Conservation (phyloP, 2,797 vertebrate genomes). For the Salmo trutta region DNA sequence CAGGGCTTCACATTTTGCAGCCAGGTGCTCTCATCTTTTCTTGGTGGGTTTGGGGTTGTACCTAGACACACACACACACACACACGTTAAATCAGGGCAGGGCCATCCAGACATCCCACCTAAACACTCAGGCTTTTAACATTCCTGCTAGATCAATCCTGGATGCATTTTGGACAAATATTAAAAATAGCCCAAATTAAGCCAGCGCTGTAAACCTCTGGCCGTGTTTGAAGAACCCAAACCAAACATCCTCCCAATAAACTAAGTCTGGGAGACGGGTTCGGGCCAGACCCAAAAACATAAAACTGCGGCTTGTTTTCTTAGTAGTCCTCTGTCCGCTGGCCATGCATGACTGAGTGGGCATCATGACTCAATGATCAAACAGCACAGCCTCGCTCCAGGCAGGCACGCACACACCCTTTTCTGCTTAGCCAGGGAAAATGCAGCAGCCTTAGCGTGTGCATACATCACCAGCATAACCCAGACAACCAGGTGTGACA, state of each 20-base stretch:
- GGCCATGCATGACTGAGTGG: conserved; percentile 72
- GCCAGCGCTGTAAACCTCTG: conserved; percentile 56
- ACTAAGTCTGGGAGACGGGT: conserved; percentile 61
- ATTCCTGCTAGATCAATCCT: conserved; percentile 64
- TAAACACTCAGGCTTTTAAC: conserved; percentile 55
- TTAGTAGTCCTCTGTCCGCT: conserved; percentile 65
- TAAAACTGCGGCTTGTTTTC: conserved; percentile 53
- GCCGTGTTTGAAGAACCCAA: conserved; percentile 67
- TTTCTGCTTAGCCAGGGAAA: conserved; percentile 75
- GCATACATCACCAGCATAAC: conserved; percentile 68
- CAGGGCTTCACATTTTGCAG: not conserved
- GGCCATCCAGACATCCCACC: conserved; percentile 17
- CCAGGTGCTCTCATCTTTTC: conserved; percentile 79
- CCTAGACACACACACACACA: conserved; percentile 63
- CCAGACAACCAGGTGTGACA: conserved; percentile 59
- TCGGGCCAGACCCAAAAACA: conserved; percentile 42
- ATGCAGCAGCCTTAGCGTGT: conserved; percentile 41
- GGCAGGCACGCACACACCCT: conserved; percentile 34
- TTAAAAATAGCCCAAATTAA: conserved; percentile 63
- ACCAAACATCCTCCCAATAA: conserved; percentile 71
- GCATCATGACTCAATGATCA: conserved; percentile 73
- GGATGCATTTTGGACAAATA: conserved; percentile 68
- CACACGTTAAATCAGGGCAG: conserved; percentile 31
- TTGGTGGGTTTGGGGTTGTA: conserved; percentile 87
- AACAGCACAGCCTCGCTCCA: conserved; percentile 65